These are phyloP conservation scores for Tetraodon nigroviridis DNA, from an alignment of 2,113 vertebrate species.

Conservation along the genomic window DNA sequence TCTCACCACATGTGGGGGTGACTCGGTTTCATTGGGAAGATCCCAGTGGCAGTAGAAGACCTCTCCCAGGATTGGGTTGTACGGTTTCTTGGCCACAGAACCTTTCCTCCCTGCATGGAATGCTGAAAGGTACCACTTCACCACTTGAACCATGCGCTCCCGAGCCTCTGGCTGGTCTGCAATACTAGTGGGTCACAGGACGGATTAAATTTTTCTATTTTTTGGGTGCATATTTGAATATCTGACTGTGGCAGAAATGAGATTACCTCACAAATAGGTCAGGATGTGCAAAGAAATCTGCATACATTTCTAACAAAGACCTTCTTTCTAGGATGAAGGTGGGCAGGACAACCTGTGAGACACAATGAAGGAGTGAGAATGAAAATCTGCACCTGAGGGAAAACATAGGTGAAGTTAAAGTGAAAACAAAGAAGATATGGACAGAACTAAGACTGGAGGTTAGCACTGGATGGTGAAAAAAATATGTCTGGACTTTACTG, in stretches of 20 bases:
- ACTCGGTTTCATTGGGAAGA: constrained; percentile 81
- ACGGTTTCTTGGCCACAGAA: constrained; percentile 98
- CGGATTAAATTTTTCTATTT: not conserved
- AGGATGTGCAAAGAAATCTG: constrained; percentile 97
- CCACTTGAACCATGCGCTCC: constrained; percentile 94
- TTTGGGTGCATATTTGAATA: not conserved
- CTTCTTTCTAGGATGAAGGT: constrained; percentile 97
- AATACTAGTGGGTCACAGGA: constrained; percentile 73
- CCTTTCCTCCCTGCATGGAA: constrained; percentile 99
- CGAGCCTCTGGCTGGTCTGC: constrained; percentile 89
- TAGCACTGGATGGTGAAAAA: not conserved
- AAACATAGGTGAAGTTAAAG: constrained; percentile 4
- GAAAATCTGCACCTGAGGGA: constrained; percentile 1
- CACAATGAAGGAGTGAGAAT: constrained; percentile 7
- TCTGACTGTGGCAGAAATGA: not conserved
- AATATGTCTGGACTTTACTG: too few species aligned
- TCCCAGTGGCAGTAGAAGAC: constrained; percentile 97
- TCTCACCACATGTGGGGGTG: constrained; percentile 50
- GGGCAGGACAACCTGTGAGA: constrained; percentile 89
- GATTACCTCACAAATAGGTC: constrained; percentile 95
- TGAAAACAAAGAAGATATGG: not conserved
- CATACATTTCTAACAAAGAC: constrained; percentile 98
- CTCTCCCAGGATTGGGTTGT: constrained; percentile 96
- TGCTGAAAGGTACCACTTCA: constrained; percentile 97
- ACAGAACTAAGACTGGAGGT: not conserved